phyloP scores from a whole-genome alignment of 1,140 invertebrate genomes.

The Ostrea denselamellosa region DNA sequence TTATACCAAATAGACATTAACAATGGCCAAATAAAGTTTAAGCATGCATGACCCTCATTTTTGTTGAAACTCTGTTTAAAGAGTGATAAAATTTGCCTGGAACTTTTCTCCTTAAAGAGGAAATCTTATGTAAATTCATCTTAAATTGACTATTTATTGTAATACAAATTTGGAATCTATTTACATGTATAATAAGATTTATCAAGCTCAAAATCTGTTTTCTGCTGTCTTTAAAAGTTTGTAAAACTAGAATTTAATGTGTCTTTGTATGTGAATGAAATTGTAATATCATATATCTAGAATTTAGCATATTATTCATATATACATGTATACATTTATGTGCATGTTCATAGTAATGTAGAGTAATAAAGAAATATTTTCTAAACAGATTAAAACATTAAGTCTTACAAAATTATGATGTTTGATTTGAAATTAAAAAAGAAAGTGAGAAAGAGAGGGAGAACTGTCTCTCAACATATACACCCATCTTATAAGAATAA shows the following conservation, averaged over 20 bases:
- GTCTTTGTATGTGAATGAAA: too few species aligned
- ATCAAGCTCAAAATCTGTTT: background rate
- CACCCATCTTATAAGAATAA: background rate
- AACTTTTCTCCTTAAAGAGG: background rate
- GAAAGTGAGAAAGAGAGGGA: too few species aligned
- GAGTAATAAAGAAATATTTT: too few species aligned
- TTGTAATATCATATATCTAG: too few species aligned
- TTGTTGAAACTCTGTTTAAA: constrained; percentile 15
- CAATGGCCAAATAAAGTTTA: background rate
- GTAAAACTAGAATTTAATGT: background rate
- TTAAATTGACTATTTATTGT: constrained; percentile 23
- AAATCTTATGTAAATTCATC: constrained; percentile 6
- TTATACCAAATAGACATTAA: background rate
- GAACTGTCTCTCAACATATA: background rate
- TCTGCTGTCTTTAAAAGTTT: background rate
- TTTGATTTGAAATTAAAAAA: too few species aligned
- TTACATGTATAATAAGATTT: background rate
- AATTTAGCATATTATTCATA: too few species aligned
- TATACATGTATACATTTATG: too few species aligned
- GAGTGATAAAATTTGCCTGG: background rate
- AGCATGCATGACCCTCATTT: constrained; percentile 4
- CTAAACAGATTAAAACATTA: too few species aligned
- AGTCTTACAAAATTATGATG: too few species aligned
- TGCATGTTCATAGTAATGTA: too few species aligned
- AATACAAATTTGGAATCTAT: constrained; percentile 37